Percentiles rank a stretch among this genome's conserved stretches.
phyloP scores from a whole-genome alignment of 2,888 invertebrate genomes.

The Drosophila prolongata region DNA sequence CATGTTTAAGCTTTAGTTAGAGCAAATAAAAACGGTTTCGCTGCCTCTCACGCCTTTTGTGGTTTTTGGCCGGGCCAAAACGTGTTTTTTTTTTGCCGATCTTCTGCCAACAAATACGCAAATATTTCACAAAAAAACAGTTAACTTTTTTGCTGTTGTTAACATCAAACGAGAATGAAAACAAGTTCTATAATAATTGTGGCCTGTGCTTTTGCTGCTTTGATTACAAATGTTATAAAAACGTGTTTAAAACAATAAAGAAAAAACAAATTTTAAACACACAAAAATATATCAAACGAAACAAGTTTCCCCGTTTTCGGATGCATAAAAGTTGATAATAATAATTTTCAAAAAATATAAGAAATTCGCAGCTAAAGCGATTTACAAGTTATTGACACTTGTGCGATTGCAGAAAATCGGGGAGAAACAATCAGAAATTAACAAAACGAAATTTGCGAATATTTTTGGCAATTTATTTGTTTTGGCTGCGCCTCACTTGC shows the following conservation, averaged over 20 bases:
- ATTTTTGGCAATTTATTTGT: conserved; percentile 6
- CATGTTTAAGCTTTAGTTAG: conserved; percentile 24
- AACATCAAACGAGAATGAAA: conserved; percentile 48
- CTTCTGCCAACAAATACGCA: conserved; percentile 34
- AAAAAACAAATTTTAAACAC: conserved; percentile 30
- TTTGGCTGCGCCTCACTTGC: conserved; percentile 2
- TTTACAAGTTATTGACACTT: conserved; percentile 76
- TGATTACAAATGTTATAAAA: conserved; percentile 60
- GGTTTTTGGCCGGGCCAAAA: conserved; percentile 19
- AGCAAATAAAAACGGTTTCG: conserved; percentile 12
- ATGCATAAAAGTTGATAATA: conserved; percentile 35
- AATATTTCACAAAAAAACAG: conserved; percentile 68
- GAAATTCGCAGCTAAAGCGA: conserved; percentile 43
- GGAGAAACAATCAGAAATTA: conserved; percentile 10
- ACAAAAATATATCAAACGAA: conserved; percentile 51
- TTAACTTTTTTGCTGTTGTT: conserved; percentile 57
- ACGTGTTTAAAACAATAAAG: conserved; percentile 44
- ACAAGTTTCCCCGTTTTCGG: conserved; percentile 54
- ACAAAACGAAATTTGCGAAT: conserved; percentile 12
- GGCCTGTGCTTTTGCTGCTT: conserved; percentile 43
- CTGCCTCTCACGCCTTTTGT: conserved; percentile 10
- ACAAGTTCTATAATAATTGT: conserved; percentile 68
- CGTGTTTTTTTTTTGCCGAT: conserved; percentile 20
- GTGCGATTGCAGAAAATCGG: background rate
- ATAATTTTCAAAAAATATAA: conserved; percentile 48